Evolutionary conservation across 2,797 vertebrate genomes (phyloP).

Genomic region (Gymnocypris eckloni): DNA sequence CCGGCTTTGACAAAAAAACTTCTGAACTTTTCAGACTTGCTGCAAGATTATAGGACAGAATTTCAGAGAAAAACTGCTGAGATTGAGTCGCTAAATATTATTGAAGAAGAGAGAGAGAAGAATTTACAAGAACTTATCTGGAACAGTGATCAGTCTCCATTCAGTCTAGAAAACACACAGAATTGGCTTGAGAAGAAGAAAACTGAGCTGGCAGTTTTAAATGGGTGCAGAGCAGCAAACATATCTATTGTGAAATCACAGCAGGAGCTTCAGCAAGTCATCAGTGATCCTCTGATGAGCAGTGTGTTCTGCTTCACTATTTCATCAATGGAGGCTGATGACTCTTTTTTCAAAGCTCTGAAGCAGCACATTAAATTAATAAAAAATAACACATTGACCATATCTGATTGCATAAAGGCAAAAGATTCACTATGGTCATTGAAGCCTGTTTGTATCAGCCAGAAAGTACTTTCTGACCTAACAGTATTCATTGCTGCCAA

Average conservation of each 20-base stretch:
- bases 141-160: constrained; percentile 4
- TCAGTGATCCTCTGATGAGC: neutral
- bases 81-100: too few relatives aligned
- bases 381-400: too few relatives aligned
- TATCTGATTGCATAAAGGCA: too few relatives aligned
- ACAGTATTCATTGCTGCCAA: neutral
- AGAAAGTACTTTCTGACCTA: too few relatives aligned
- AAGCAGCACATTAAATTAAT: neutral
- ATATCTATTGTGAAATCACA: constrained; percentile 38
- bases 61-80: too few relatives aligned
- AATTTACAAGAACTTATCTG: too few relatives aligned
- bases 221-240: constrained; percentile 31
- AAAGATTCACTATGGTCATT: too few relatives aligned
- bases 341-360: constrained; percentile 49
- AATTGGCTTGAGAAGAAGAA: constrained; percentile 55
- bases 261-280: constrained; percentile 30
- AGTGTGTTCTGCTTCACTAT: constrained; percentile 50
- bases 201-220: constrained; percentile 38
- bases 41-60: too few relatives aligned
- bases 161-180: neutral
- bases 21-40: too few relatives aligned
- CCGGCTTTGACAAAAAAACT: too few relatives aligned
- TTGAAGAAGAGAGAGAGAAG: too few relatives aligned
- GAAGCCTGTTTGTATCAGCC: too few relatives aligned
- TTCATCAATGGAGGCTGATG: constrained; percentile 37